phyloP scores from a whole-genome alignment of 2,888 invertebrate species.

The Serrognathus titanus region DNA sequence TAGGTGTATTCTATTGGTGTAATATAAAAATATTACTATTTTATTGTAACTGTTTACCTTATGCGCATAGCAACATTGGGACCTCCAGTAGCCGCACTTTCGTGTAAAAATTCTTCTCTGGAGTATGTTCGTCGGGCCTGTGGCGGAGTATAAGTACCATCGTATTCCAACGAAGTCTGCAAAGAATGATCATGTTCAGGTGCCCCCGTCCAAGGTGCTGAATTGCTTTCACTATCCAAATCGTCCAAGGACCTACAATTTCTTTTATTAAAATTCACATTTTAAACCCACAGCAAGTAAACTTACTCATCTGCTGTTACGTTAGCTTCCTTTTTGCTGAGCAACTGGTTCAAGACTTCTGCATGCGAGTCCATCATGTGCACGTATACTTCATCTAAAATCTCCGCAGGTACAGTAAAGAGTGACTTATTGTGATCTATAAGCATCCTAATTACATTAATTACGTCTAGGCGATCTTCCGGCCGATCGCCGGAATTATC shows the following conservation, averaged over 20 bases:
- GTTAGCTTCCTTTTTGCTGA: slow-evolving; percentile 49
- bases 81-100: slow-evolving; percentile 67
- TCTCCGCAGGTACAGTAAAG: slow-evolving; percentile 73
- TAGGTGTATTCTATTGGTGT: neutral
- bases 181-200: slow-evolving; percentile 35
- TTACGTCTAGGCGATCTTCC: slow-evolving; percentile 81
- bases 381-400: slow-evolving; percentile 82
- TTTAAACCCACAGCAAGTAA: neutral
- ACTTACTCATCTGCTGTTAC: slow-evolving; percentile 50
- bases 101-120: slow-evolving; percentile 72
- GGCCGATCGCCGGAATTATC: slow-evolving; percentile 58
- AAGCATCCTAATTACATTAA: slow-evolving; percentile 80
- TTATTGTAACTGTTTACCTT: slow-evolving; percentile 33
- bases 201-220: slow-evolving; percentile 44
- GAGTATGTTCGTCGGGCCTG: slow-evolving; percentile 62
- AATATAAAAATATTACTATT: neutral
- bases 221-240: slow-evolving; percentile 50
- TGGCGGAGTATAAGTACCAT: slow-evolving; percentile 31
- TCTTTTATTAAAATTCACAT: too few relatives aligned
- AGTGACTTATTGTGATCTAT: slow-evolving; percentile 71
- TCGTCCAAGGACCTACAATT: slow-evolving; percentile 45
- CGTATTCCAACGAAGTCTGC: slow-evolving; percentile 23
- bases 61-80: slow-evolving; percentile 53
- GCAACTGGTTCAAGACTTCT: slow-evolving; percentile 69
- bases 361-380: slow-evolving; percentile 84